Conservation (phyloP, 30 jellyfish, hydroid and myxozoan genomes). For the Pelagia noctiluca region DNA sequence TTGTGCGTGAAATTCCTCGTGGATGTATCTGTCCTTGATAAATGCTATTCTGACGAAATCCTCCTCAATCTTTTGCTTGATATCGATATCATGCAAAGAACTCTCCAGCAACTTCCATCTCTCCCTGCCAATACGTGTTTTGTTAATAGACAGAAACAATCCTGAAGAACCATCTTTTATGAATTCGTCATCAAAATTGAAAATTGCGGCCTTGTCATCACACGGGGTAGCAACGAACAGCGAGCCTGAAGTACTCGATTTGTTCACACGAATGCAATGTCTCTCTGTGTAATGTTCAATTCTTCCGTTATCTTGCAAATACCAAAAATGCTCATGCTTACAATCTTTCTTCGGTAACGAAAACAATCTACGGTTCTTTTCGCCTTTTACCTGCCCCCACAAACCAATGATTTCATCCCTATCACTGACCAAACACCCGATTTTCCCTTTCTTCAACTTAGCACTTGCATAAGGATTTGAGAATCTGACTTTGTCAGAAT, state of each 20-base stretch:
- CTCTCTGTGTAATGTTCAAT: not conserved
- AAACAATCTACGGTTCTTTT: not conserved
- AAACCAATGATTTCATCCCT: constrained; percentile 3
- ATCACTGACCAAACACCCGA: constrained; percentile 37
- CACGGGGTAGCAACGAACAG: not conserved
- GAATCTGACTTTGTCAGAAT: not conserved
- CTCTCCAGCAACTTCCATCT: constrained; percentile 29
- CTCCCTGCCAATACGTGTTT: no score
- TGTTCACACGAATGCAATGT: not conserved
- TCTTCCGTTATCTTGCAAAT: not conserved
- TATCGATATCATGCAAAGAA: not conserved
- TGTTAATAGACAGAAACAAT: no score
- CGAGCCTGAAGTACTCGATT: not conserved
- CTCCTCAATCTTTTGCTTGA: constrained; percentile 11
- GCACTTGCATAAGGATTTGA: not conserved
- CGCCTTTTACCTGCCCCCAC: not conserved
- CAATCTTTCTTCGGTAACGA: not conserved
- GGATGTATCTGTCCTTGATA: constrained; percentile 13
- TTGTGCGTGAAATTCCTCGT: constrained; percentile 63
- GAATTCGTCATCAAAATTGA: not conserved
- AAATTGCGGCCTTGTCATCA: not conserved
- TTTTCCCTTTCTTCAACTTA: not conserved
- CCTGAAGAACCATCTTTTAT: no score
- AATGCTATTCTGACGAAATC: constrained; percentile 37
- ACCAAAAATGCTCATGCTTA: constrained; percentile 9